These are phyloP conservation scores for Ammodytes marinus DNA, from an alignment of 2,113 vertebrate genomes.

Conservation along the genomic window DNA sequence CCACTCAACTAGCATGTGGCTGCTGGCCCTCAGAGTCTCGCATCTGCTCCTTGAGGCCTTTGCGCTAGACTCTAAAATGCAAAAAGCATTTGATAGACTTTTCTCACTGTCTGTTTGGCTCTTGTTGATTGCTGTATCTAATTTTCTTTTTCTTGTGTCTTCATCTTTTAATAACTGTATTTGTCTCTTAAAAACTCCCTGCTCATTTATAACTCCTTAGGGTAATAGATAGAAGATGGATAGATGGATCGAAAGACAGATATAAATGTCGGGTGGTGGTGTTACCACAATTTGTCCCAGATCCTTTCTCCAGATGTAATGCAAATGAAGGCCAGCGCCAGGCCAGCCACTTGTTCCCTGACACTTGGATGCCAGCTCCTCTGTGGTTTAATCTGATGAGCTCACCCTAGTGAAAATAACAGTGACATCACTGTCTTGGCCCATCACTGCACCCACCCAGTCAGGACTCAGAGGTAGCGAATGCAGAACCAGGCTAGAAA, in stretches of 20 bases:
- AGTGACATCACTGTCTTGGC: constrained; percentile 79
- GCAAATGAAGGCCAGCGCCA: constrained; percentile 25
- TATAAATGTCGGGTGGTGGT: constrained; percentile 32
- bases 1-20: constrained; percentile 70
- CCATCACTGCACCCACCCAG: constrained; percentile 59
- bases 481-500: constrained; percentile 55
- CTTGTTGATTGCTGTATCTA: background rate
- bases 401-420: constrained; percentile 79
- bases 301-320: constrained; percentile 68
- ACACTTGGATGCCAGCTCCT: constrained; percentile 78
- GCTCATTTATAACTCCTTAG: background rate
- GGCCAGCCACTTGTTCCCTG: constrained; percentile 61
- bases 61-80: constrained; percentile 31
- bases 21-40: constrained; percentile 49
- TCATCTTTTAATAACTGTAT: constrained; percentile 2
- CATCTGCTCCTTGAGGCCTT: constrained; percentile 52
- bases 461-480: constrained; percentile 62
- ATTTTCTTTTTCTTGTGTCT: constrained; percentile 6
- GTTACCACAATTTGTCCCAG: constrained; percentile 44
- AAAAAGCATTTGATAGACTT: constrained; percentile 41
- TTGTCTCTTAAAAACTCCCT: background rate
- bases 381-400: constrained; percentile 81
- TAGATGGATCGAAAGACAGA: constrained; percentile 11
- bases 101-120: constrained; percentile 29
- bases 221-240: background rate